These are phyloP conservation scores for Chrysotoxum bicinctum DNA, from an alignment of 2,888 invertebrate species.

Conservation along the genomic window DNA sequence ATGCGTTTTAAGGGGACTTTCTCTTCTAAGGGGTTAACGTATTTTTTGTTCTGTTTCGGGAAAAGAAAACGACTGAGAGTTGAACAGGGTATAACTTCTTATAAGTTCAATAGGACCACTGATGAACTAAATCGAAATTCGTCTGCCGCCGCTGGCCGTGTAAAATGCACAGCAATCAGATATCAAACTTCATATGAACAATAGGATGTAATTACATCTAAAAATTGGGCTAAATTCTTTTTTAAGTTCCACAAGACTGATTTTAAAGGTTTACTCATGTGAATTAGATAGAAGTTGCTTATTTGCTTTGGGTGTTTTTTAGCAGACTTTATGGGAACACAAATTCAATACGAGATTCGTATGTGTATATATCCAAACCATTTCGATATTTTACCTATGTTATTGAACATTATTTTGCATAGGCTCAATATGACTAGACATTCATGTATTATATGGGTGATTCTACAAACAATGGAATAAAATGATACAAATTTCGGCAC, in stretches of 20 bases:
- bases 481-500: too few relatives aligned
- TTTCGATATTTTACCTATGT: background rate
- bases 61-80: background rate
- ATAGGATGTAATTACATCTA: constrained; percentile 24
- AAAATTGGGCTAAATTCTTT: constrained; percentile 8
- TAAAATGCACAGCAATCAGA: constrained; percentile 41
- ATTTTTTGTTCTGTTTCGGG: background rate
- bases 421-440: too few relatives aligned
- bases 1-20: constrained; percentile 48
- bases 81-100: background rate
- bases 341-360: background rate
- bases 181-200: background rate
- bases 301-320: background rate
- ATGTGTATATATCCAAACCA: background rate
- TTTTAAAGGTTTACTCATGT: background rate
- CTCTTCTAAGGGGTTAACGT: constrained; percentile 18
- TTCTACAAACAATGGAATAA: too few relatives aligned
- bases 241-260: constrained; percentile 24
- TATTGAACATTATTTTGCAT: background rate
- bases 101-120: constrained; percentile 30
- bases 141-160: background rate
- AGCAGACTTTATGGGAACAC: background rate
- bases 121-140: constrained; percentile 66
- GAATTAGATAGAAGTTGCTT: background rate
- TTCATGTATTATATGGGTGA: too few relatives aligned